These are phyloP conservation scores for Heliconius ethilla DNA, from an alignment of 2,888 invertebrate genomes.

Conservation along the genomic window DNA sequence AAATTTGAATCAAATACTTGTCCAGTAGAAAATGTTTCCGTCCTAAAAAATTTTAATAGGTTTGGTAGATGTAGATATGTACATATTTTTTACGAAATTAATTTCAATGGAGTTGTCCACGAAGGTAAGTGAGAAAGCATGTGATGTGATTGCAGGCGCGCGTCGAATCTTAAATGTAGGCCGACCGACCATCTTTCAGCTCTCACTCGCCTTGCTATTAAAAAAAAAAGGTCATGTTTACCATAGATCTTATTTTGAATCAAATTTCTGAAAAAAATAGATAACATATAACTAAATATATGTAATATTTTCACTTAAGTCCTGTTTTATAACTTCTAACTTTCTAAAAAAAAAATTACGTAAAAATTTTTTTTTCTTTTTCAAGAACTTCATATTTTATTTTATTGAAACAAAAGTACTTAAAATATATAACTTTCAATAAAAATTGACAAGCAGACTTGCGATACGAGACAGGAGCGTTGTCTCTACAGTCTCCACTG, in stretches of 20 bases:
- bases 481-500: constrained; percentile 51
- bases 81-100: constrained; percentile 56
- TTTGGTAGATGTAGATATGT: constrained; percentile 48
- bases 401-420: background rate
- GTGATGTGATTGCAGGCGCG: constrained; percentile 62
- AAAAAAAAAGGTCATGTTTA: constrained; percentile 46
- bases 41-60: background rate
- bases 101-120: constrained; percentile 41
- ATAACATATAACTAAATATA: background rate
- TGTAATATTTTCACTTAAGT: no score
- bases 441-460: constrained; percentile 4
- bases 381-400: background rate
- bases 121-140: constrained; percentile 61
- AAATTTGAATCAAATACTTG: background rate
- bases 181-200: constrained; percentile 78
- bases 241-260: background rate
- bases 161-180: constrained; percentile 79
- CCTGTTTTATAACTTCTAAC: no score
- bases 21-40: background rate
- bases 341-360: no score
- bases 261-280: background rate
- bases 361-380: background rate
- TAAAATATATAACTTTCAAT: background rate
- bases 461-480: background rate
- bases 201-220: constrained; percentile 68